Percentiles rank a stretch among this genome's conserved stretches.
Conservation (phyloP, 2,797 vertebrate species). For the Propithecus perrieri region DNA sequence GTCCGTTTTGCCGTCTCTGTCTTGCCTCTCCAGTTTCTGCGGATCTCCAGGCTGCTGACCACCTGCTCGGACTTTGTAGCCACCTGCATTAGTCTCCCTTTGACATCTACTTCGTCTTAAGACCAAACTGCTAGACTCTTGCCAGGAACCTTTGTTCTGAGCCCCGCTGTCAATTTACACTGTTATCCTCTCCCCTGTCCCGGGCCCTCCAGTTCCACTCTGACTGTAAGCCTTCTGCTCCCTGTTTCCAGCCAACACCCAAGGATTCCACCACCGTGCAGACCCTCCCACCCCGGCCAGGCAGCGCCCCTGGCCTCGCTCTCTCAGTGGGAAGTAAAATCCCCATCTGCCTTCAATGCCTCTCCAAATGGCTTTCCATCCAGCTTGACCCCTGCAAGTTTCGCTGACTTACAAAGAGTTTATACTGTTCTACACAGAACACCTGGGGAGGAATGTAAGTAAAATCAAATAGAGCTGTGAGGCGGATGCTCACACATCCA, state of each 20-base stretch:
- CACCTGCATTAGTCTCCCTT: neutral
- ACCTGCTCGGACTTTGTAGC: neutral
- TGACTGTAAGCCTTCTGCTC: neutral
- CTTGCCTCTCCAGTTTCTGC: neutral
- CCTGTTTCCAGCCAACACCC: neutral
- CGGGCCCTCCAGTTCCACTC: neutral
- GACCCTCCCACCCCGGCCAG: neutral
- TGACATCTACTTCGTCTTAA: neutral
- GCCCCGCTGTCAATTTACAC: neutral
- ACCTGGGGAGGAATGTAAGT: neutral
- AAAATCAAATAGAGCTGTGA: slow-evolving; percentile 34
- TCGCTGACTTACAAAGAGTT: neutral
- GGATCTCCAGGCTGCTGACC: neutral
- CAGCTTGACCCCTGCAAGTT: neutral
- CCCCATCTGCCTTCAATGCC: neutral
- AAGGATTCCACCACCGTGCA: neutral
- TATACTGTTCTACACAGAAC: neutral
- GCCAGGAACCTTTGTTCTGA: neutral
- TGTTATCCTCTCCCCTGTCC: neutral
- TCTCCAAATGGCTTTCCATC: slow-evolving; percentile 23
- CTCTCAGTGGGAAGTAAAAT: neutral
- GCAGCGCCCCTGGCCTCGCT: neutral
- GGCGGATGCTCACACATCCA: neutral
- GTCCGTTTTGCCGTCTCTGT: neutral
- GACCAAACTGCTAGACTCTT: neutral